phyloP scores from a whole-genome alignment of 2,888 invertebrate genomes.

The Callosobruchus maculatus region DNA sequence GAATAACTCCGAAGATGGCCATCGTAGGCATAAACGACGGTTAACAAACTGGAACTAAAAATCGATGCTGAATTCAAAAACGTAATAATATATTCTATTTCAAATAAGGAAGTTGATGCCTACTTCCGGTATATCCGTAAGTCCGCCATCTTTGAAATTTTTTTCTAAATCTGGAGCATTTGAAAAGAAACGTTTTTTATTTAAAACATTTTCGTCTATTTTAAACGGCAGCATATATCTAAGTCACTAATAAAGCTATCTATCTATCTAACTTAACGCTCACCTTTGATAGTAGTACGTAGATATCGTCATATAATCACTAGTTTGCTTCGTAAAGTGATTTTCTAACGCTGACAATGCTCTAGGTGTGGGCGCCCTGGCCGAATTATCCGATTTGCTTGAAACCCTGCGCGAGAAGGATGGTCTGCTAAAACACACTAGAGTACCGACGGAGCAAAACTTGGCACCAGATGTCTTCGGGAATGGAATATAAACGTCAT shows the following conservation, averaged over 20 bases:
- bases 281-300: constrained; percentile 70
- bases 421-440: constrained; percentile 82
- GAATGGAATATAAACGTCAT: constrained; percentile 86
- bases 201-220: constrained; percentile 4
- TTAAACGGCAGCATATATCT: no score
- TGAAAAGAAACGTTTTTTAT: constrained; percentile 10
- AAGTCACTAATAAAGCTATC: no score
- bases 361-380: constrained; percentile 61
- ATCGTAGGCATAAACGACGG: no score
- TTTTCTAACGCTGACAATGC: constrained; percentile 69
- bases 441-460: constrained; percentile 81
- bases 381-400: constrained; percentile 63
- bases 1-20: no score
- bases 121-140: no score
- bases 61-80: no score
- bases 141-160: no score
- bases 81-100: no score
- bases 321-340: constrained; percentile 39
- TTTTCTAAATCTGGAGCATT: no score
- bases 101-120: no score
- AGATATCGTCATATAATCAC: constrained; percentile 54
- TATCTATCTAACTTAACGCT: no score
- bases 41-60: no score
- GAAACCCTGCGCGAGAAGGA: constrained; percentile 63
- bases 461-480: constrained; percentile 91